These are phyloP conservation scores for Elymnias hypermnestra DNA, from an alignment of 1,140 invertebrate species.

Conservation along the genomic window DNA sequence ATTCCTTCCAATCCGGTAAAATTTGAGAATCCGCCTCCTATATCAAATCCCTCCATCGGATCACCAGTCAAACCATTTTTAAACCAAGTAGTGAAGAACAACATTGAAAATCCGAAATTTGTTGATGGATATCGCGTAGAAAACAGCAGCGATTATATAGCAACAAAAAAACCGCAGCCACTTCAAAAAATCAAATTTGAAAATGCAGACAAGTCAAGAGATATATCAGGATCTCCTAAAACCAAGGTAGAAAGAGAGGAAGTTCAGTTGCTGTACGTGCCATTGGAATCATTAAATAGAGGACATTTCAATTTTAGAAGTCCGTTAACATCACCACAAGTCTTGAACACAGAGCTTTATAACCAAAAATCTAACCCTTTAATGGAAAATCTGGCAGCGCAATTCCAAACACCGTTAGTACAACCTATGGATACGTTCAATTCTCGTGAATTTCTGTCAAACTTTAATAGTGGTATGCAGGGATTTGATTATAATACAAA, in stretches of 20 bases:
- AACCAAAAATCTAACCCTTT: conserved; percentile 44
- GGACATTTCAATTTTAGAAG: conserved; percentile 72
- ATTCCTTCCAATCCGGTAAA: conserved; percentile 35
- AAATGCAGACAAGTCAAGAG: conserved; percentile 39
- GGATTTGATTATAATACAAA: conserved; percentile 41
- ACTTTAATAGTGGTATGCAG: conserved; percentile 45
- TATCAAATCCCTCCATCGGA: conserved; percentile 30
- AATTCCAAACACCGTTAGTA: conserved; percentile 36
- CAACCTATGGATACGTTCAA: conserved; percentile 38
- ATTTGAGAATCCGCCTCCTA: conserved; percentile 36
- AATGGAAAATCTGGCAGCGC: conserved; percentile 45
- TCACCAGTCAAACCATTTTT: conserved; percentile 38
- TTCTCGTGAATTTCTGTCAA: conserved; percentile 38
- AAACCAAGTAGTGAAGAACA: conserved; percentile 31
- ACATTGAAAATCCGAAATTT: conserved; percentile 45
- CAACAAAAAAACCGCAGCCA: conserved; percentile 40
- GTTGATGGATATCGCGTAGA: conserved; percentile 66
- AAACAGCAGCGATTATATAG: conserved; percentile 37
- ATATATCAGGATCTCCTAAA: conserved; percentile 29
- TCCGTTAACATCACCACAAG: conserved; percentile 38
- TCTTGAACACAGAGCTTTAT: conserved; percentile 50
- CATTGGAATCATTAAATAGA: conserved; percentile 83
- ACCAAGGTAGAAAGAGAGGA: conserved; percentile 77
- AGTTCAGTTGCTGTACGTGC: conserved; percentile 87
- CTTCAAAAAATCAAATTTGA: conserved; percentile 60